Evolutionary conservation across 2,888 invertebrate species (phyloP).

Genomic region (Gari tellinella): DNA sequence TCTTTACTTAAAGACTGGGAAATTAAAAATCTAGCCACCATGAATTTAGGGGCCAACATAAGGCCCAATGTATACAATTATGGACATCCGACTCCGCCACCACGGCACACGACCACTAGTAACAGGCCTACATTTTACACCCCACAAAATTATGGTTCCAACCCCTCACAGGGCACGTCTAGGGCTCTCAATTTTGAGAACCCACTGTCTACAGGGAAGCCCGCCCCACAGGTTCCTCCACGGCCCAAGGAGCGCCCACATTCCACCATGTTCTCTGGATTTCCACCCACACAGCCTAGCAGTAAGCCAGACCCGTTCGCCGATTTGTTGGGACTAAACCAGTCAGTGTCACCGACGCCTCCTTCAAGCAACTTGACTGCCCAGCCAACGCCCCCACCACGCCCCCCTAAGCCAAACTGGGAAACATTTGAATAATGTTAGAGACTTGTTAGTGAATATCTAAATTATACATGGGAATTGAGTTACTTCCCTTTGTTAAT

Average conservation of each 20-base stretch:
- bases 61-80: conserved; percentile 15
- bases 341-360: conserved; percentile 11
- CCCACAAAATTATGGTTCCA: conserved; percentile 22
- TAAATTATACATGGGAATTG: too few species aligned
- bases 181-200: conserved; percentile 33
- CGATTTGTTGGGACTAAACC: conserved; percentile 41
- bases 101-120: conserved; percentile 26
- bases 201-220: conserved; percentile 7
- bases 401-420: conserved; percentile 41
- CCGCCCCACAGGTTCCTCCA: conserved; percentile 24
- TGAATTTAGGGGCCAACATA: conserved; percentile 16
- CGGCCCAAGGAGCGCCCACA: conserved; percentile 28
- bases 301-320: conserved; percentile 56
- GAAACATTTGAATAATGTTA: conserved; percentile 60
- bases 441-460: too few species aligned
- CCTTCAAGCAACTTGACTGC: too few species aligned
- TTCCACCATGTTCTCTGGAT: neutral
- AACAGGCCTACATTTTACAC: conserved; percentile 25
- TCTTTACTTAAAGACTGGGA: conserved; percentile 67
- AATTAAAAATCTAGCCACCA: conserved; percentile 54
- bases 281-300: neutral
- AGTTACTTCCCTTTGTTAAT: too few species aligned
- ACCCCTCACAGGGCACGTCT: conserved; percentile 1
- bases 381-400: conserved; percentile 23
- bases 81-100: conserved; percentile 20